Percentiles rank a stretch among this genome's conserved stretches.
phyloP scores from a whole-genome alignment of 2,113 vertebrate species.

The Pimephales promelas region DNA sequence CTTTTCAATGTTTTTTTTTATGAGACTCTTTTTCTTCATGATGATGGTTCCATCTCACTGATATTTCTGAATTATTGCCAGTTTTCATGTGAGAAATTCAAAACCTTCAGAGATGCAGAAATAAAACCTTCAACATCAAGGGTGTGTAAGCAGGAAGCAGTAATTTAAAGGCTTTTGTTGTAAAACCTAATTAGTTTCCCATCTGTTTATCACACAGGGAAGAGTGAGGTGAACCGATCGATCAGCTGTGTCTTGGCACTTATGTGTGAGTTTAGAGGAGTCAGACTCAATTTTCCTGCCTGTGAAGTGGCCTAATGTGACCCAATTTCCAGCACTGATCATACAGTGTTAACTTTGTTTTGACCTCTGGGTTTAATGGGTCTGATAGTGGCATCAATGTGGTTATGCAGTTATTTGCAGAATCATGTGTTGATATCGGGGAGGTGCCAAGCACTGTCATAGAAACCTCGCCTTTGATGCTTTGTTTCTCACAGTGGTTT shows the following conservation, averaged over 20 bases:
- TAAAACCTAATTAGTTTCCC: constrained; percentile 45
- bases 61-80: not conserved
- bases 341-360: not conserved
- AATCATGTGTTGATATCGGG: too few species aligned
- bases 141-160: not conserved
- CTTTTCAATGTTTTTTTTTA: too few species aligned
- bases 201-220: constrained; percentile 28
- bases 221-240: not conserved
- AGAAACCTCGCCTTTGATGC: too few species aligned
- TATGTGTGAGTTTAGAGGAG: constrained; percentile 10
- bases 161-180: constrained; percentile 34
- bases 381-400: too few species aligned
- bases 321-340: not conserved
- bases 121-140: constrained; percentile 15
- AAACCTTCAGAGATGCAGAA: not conserved
- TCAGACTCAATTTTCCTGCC: not conserved
- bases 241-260: constrained; percentile 9
- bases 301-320: not conserved
- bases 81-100: not conserved
- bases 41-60: not conserved
- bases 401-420: too few species aligned
- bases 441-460: too few species aligned
- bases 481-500: too few species aligned
- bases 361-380: not conserved
- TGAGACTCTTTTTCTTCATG: not conserved